phyloP scores from a whole-genome alignment of 2,888 invertebrate genomes.

The Drosophila neonasuta region DNA sequence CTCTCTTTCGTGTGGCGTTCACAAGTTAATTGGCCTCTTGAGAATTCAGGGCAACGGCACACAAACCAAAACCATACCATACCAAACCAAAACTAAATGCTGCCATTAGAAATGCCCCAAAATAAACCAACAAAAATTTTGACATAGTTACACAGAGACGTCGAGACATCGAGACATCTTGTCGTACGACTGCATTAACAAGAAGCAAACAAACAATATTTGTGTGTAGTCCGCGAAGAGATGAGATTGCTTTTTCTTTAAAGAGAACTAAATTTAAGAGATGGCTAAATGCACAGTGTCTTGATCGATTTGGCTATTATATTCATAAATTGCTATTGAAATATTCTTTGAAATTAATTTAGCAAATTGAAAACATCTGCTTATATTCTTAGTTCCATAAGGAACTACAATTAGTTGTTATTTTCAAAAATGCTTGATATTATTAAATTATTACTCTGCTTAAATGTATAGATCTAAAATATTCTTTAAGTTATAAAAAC shows the following conservation, averaged over 20 bases:
- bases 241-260: neutral
- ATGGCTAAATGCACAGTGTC: neutral
- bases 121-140: constrained; percentile 59
- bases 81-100: constrained; percentile 51
- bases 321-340: neutral
- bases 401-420: too few relatives aligned
- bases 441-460: neutral
- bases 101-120: constrained; percentile 58
- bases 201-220: constrained; percentile 35
- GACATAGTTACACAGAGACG: constrained; percentile 67
- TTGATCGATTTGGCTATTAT: constrained; percentile 1
- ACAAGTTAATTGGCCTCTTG: constrained; percentile 76
- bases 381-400: neutral
- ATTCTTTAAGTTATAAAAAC: too few relatives aligned
- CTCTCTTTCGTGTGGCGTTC: constrained; percentile 24
- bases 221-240: constrained; percentile 18
- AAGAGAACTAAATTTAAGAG: constrained; percentile 15
- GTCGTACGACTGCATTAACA: constrained; percentile 45
- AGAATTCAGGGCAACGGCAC: constrained; percentile 54
- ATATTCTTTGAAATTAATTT: neutral
- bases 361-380: neutral
- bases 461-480: too few relatives aligned
- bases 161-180: constrained; percentile 34
- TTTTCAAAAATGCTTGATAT: neutral
- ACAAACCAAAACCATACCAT: constrained; percentile 17